phyloP scores from a whole-genome alignment of 2,797 vertebrate species.

The Knipowitschia caucasica region DNA sequence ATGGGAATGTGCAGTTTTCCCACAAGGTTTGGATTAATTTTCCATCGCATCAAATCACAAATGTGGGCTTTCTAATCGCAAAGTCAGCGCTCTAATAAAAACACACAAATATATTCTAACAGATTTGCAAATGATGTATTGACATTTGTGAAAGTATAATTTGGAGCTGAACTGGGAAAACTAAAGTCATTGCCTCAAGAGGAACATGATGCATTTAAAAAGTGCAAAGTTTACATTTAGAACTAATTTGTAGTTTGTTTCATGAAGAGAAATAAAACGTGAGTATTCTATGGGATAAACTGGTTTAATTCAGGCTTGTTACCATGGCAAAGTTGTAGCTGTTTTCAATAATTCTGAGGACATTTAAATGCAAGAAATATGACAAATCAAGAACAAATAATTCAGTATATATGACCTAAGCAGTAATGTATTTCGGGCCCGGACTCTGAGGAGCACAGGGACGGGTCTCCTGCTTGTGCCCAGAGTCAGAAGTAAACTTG shows the following conservation, averaged over 20 bases:
- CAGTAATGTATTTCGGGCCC: no score
- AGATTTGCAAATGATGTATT: constrained; percentile 7
- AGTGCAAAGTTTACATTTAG: not conserved
- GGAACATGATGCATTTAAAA: not conserved
- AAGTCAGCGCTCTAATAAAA: not conserved
- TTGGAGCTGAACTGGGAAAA: not conserved
- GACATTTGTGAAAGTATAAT: not conserved
- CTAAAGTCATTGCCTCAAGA: not conserved
- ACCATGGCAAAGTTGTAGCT: no score
- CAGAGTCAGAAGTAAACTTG: no score
- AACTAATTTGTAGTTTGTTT: not conserved
- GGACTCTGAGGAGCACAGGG: no score
- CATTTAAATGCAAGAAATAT: no score
- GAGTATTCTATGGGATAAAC: no score
- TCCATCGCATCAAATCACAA: not conserved
- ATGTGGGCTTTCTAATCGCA: not conserved
- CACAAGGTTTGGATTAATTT: not conserved
- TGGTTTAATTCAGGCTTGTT: no score
- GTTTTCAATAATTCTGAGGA: no score
- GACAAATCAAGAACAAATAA: no score
- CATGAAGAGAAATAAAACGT: no score
- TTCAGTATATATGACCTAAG: no score
- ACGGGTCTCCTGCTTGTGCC: no score
- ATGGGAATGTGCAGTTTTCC: not conserved
- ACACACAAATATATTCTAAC: not conserved